phyloP scores from a whole-genome alignment of 2,797 vertebrate species.

The Etheostoma perlongum region DNA sequence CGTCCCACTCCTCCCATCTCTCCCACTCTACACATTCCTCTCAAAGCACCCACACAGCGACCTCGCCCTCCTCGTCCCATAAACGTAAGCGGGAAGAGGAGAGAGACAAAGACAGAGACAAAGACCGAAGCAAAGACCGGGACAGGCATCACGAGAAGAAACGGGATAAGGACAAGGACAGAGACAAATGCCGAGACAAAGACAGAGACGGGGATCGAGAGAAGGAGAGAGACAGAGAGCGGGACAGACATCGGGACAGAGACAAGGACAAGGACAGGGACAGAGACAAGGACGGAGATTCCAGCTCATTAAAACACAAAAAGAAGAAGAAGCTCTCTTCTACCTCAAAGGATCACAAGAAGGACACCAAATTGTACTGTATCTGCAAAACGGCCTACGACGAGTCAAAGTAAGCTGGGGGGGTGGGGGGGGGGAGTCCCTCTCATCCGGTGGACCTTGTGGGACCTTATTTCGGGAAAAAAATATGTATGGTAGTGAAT shows the following conservation, averaged over 20 bases:
- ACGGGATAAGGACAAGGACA: conserved; percentile 58
- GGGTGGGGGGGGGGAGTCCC: no score
- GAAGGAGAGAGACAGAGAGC: conserved; percentile 61
- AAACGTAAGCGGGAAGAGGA: conserved; percentile 91
- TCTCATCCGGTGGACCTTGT: no score
- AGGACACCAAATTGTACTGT: conserved; percentile 98
- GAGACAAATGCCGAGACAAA: conserved; percentile 15
- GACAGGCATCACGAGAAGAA: conserved; percentile 77
- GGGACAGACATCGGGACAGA: conserved; percentile 72
- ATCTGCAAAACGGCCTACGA: conserved; percentile 98
- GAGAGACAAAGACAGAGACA: conserved; percentile 77
- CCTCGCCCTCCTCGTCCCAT: conserved; percentile 79
- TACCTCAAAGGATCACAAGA: conserved; percentile 97
- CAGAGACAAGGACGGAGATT: conserved; percentile 65
- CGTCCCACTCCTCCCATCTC: conserved; percentile 58
- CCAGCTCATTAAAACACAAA: conserved; percentile 90
- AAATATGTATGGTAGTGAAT: no score
- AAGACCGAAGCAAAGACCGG: conserved; percentile 79
- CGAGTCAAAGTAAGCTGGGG: conserved; percentile 92
- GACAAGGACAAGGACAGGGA: conserved; percentile 52
- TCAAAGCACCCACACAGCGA: conserved; percentile 55
- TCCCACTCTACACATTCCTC: conserved; percentile 70
- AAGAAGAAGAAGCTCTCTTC: conserved; percentile 98
- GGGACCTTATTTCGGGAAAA: no score
- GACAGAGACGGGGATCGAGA: conserved; percentile 70